phyloP scores from a whole-genome alignment of 2,888 invertebrate genomes.

The Catocala sponsa region DNA sequence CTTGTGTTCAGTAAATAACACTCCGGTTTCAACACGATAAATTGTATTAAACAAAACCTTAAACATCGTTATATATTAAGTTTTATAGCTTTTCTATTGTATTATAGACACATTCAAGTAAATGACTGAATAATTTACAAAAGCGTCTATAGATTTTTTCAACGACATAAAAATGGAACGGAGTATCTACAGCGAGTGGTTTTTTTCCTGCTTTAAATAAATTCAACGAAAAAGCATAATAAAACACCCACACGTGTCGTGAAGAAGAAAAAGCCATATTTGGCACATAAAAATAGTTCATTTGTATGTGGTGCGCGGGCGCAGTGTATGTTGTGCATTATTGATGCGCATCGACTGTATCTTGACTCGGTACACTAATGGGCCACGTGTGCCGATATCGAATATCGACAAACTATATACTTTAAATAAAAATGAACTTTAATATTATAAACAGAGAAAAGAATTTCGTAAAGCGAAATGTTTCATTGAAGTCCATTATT shows the following conservation, averaged over 20 bases:
- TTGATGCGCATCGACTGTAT: slow-evolving; percentile 58
- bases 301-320: slow-evolving; percentile 60
- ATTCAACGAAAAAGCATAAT: slow-evolving; percentile 32
- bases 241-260: slow-evolving; percentile 29
- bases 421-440: slow-evolving; percentile 35
- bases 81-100: neutral
- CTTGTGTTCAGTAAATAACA: slow-evolving; percentile 14
- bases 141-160: neutral
- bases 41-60: slow-evolving; percentile 8
- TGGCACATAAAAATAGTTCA: slow-evolving; percentile 59
- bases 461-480: slow-evolving; percentile 21
- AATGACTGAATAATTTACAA: neutral
- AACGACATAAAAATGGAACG: slow-evolving; percentile 3
- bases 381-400: slow-evolving; percentile 71
- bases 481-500: slow-evolving; percentile 60
- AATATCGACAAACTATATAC: slow-evolving; percentile 45
- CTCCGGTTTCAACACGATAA: slow-evolving; percentile 16
- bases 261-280: slow-evolving; percentile 46
- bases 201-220: slow-evolving; percentile 27
- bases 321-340: slow-evolving; percentile 57
- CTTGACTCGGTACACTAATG: slow-evolving; percentile 67
- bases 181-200: slow-evolving; percentile 1
- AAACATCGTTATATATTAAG: slow-evolving; percentile 2
- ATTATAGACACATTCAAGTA: neutral
- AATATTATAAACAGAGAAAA: slow-evolving; percentile 21